phyloP scores from a whole-genome alignment of 2,113 vertebrate genomes.

The Calyptommatus sinebrachiatus region DNA sequence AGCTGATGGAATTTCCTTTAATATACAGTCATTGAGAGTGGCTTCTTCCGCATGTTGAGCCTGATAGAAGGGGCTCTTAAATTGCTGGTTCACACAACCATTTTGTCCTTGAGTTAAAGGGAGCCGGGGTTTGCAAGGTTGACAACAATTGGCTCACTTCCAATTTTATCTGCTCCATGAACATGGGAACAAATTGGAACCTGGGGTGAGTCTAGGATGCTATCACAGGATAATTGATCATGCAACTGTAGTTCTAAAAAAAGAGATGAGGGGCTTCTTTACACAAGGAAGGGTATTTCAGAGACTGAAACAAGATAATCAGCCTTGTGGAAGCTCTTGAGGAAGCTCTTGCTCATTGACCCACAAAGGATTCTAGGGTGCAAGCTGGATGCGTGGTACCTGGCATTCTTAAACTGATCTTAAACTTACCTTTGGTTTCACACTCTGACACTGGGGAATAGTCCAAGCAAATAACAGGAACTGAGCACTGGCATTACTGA shows the following conservation, averaged over 20 bases:
- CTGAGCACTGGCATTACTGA: too few relatives aligned
- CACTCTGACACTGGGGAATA: too few relatives aligned
- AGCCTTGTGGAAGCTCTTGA: not conserved
- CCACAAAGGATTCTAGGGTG: not conserved
- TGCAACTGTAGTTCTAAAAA: not conserved
- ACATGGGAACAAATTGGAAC: not conserved
- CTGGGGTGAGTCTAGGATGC: not conserved
- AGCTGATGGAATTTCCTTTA: not conserved
- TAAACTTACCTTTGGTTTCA: too few relatives aligned
- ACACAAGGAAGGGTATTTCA: not conserved
- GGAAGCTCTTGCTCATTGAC: not conserved
- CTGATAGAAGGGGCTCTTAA: not conserved
- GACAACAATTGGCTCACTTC: not conserved
- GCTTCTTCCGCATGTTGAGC: too few relatives aligned
- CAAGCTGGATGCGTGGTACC: not conserved
- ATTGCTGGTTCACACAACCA: not conserved
- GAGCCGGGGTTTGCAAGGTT: not conserved
- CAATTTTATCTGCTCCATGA: not conserved
- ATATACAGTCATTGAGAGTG: not conserved
- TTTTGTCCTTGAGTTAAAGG: not conserved
- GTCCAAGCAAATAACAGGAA: too few relatives aligned
- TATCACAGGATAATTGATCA: not conserved
- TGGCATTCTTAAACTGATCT: not conserved
- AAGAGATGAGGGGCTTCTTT: slow-evolving; percentile 5
- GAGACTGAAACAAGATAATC: not conserved